Percentiles rank a stretch among this genome's conserved stretches.
Evolutionary conservation across 2,888 invertebrate species (phyloP).

Genomic region (Isotomurus palustris): DNA sequence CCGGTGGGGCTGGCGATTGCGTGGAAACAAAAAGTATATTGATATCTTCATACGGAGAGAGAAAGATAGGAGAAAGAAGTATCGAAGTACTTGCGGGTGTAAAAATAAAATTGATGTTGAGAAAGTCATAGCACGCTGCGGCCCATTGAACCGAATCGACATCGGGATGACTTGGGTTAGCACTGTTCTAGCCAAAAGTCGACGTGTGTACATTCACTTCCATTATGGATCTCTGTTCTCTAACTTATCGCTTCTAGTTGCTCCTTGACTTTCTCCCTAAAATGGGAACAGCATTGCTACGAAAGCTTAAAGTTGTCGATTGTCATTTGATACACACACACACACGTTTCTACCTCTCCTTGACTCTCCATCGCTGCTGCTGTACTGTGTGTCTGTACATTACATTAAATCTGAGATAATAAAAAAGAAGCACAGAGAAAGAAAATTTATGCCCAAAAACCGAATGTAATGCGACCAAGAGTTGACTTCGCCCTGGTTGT

Average conservation of each 20-base stretch:
- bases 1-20: too few species aligned
- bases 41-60: too few species aligned
- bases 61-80: too few species aligned
- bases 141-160: conserved; percentile 38
- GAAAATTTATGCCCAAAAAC: conserved; percentile 16
- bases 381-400: too few species aligned
- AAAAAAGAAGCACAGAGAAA: conserved; percentile 1
- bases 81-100: too few species aligned
- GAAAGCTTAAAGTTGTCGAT: conserved; percentile 5
- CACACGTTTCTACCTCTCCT: conserved; percentile 1
- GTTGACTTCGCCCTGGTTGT: conserved; percentile 19
- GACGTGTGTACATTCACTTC: too few species aligned
- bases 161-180: conserved; percentile 13
- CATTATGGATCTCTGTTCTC: conserved; percentile 1
- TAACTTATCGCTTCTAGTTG: neutral
- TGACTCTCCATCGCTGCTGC: too few species aligned
- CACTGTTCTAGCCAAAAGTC: neutral
- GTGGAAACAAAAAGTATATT: too few species aligned
- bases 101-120: conserved; percentile 1
- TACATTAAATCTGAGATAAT: too few species aligned
- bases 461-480: conserved; percentile 10
- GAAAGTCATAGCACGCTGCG: conserved; percentile 1
- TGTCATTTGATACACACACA: conserved; percentile 8
- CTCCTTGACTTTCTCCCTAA: conserved; percentile 6
- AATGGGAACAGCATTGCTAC: conserved; percentile 14